phyloP scores from a whole-genome alignment of 2,113 vertebrate genomes.

The Okapia johnstoni region DNA sequence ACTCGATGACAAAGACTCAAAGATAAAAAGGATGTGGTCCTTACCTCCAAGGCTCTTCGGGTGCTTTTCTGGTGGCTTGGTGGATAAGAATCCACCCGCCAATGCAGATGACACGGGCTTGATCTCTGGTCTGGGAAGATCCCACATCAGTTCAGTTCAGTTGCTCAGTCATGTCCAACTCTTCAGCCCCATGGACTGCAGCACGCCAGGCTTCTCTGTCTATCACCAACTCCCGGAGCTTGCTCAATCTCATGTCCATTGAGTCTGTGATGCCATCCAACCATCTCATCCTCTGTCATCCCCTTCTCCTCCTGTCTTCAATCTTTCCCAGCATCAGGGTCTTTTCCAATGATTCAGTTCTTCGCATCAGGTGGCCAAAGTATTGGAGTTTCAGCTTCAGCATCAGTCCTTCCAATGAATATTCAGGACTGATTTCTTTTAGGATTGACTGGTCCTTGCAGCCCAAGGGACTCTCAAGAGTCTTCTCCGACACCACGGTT shows the following conservation, averaged over 20 bases:
- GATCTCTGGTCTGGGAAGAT: background rate
- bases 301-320: background rate
- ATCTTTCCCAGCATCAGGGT: background rate
- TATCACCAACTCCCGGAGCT: rapidly evolving
- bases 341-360: background rate
- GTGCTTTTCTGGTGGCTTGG: background rate
- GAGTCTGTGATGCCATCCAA: background rate
- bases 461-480: background rate
- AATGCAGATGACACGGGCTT: background rate
- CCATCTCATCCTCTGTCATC: background rate
- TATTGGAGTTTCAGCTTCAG: background rate
- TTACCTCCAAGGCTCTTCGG: background rate
- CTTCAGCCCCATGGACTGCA: background rate
- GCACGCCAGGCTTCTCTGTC: background rate
- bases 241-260: background rate
- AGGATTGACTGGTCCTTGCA: background rate
- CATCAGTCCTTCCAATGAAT: background rate
- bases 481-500: background rate
- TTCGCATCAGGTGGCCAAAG: background rate
- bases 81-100: background rate
- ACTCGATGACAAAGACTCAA: background rate
- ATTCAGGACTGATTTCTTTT: background rate
- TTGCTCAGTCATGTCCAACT: background rate
- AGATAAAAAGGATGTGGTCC: background rate
- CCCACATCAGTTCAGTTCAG: background rate